Evolutionary conservation across 2,113 vertebrate species (phyloP), one percentile per base, ranked within the genome.

Genomic region (Menura novaehollandiae): DNA sequence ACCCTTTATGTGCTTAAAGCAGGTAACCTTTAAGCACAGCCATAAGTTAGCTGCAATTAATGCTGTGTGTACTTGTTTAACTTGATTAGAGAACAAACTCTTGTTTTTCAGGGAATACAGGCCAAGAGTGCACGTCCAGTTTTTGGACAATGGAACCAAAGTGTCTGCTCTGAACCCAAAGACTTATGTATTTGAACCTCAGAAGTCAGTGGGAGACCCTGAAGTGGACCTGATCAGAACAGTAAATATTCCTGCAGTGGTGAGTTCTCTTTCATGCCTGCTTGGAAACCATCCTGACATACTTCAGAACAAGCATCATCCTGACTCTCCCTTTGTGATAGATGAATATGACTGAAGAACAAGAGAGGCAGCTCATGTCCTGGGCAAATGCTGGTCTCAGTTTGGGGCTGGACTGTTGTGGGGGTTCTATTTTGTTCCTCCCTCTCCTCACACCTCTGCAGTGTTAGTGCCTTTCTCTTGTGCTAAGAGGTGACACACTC

Each of bases 241-340:
- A 2, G 32, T 99, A 80, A 99, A 99, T 97, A 98, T 99, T 93
- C 99, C 99, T 89, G 98, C 98, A 20, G 63, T 99, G 99, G 99
- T 99, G 97, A 98, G 98, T 95, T 56, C 56, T 76, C 59, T 47
- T 81, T 62, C 44, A 4, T 83, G 85, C 27, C 53, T 74, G 67
- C 60, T 43, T 37, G 59, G 88, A 37, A 56, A 37, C 77, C 20
- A 22, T 56, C 71, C 51, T 52, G 19, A 22, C 39, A 41, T 13
- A 1, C 63, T 82, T 56, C 4, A 33, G 47, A 51, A 43, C 3
- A 17, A 56, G 43, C 53, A 72, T 73, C 59, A 6, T 35, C 5
- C 72, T 55, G 20, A 17, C 35, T 73, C 39, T 66, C 7, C 13
- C 44, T 46, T 82, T 67, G 46, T 35, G 73, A 59, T 26, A 52